Conservation (phyloP, 1,140 invertebrate species). For the Zaprionus ghesquierei region DNA sequence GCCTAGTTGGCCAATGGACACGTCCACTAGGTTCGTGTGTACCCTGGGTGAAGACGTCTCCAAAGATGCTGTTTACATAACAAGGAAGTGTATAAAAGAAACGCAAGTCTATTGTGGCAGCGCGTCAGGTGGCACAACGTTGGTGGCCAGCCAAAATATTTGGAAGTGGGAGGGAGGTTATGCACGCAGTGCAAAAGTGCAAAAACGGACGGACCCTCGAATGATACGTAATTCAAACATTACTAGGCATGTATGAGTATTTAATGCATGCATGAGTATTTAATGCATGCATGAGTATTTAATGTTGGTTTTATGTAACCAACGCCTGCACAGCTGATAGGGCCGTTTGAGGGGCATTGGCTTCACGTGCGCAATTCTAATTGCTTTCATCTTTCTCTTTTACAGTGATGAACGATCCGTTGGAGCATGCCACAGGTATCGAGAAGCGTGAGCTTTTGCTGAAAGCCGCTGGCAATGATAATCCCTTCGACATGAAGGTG, state of each 20-base stretch:
- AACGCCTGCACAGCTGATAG: conserved; percentile 17
- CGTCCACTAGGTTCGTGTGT: conserved; percentile 36
- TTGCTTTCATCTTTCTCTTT: conserved; percentile 38
- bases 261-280: not conserved
- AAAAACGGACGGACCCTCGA: not conserved
- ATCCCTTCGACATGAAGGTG: conserved; percentile 94
- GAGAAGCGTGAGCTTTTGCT: conserved; percentile 95
- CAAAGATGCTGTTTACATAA: conserved; percentile 56
- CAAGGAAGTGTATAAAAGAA: not conserved
- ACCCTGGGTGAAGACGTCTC: not conserved
- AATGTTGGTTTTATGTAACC: conserved; percentile 56
- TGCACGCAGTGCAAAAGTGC: conserved; percentile 50
- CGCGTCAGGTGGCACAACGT: not conserved
- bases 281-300: not conserved
- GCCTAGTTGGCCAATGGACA: conserved; percentile 1
- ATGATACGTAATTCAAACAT: conserved; percentile 43
- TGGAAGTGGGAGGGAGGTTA: conserved; percentile 50
- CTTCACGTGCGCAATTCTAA: conserved; percentile 35
- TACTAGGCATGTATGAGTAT: not conserved
- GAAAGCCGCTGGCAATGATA: conserved; percentile 92
- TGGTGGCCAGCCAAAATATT: not conserved
- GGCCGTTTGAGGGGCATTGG: not conserved
- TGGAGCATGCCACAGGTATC: conserved; percentile 96
- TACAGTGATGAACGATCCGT: conserved; percentile 90
- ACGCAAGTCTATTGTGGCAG: not conserved